Evolutionary conservation across 1,140 invertebrate genomes (phyloP), one percentile per base, ranked within the genome.

Genomic region (Campoletis sonorensis): DNA sequence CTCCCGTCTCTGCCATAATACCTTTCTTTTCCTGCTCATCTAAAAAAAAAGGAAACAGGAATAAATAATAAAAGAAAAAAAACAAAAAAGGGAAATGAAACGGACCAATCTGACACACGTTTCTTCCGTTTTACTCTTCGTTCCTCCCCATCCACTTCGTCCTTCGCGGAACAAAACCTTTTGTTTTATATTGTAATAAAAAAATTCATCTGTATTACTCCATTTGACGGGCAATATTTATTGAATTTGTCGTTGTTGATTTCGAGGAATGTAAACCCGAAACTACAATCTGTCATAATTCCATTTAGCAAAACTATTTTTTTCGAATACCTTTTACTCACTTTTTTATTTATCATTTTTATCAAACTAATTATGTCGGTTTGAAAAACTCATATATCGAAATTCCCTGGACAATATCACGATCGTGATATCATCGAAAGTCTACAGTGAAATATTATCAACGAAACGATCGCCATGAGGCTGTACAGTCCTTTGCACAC

Each of bases 1-100:
- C 37, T 81, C 68, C 18, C 51, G 40, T 45, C 64, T 79, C 49
- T 58, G 40, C 45, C 37, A n/a, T 23, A 49, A 78, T 79, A 75
- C 61, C 45, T 77, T 78, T 72, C 78, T 54, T 77, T 76, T 45
- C n/a, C 70, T 18, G 27, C 72, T 72, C 79, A 45, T 76, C n/a
- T 76, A 30, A 21, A 37, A 68, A 64, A 64, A 71, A 68, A n/a
- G n/a, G n/a, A n/a, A n/a, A n/a, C n/a, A n/a, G n/a, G n/a, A n/a
- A n/a, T n/a, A n/a, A n/a, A n/a, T n/a, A n/a, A n/a, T n/a, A n/a
- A n/a, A 51, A 37, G 1, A 26, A 15, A 16, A 70, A 51, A 79
- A 79, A 79, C 68, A 79, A 79, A 79, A 64, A 64, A 40, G n/a
- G n/a, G 11, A 21, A 18, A 40, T 40, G 51, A 58, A 70, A 18